Evolutionary conservation across 1,140 invertebrate species (phyloP), one percentile per base, ranked within the genome.

Genomic region (Pogonomyrmex californicus): DNA sequence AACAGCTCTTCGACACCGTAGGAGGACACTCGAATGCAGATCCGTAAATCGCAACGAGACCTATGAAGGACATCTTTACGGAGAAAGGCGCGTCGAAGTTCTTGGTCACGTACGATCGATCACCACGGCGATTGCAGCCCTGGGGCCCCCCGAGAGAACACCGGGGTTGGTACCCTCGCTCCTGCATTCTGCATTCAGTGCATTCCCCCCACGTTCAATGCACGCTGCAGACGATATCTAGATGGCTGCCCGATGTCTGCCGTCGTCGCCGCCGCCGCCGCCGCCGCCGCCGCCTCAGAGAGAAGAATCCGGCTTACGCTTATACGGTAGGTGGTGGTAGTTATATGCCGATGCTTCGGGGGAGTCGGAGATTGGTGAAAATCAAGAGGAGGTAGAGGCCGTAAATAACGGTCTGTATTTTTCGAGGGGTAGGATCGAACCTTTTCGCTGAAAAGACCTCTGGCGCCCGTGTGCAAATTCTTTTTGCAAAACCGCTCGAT

Each of bases 201-300:
- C 92, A 93, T 94, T 93, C 91, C 91, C 87, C 91, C 85, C 78
- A 91, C 93, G 93, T 93, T 93, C 93, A 93, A 93, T 86, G 93
- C 82, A 91, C 92, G 86, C 81, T 85, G 62, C 54, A 87, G 82
- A 91, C 85, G 91, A 91, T 93, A 91, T 93, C 93, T 91, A 93
- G 90, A 93, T 93, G 90, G 90, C 88, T 93, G 90, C 87, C 78
- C 83, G 79, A 88, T 89, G 91, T 93, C 91, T 92, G 87, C 87
- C 86, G 83, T 49, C 86, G 68, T 79, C 56, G 76, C 60, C 38
- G 44, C 76, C 51, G 62, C 60, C 76, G 14, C 36, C 51, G 66
- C 14, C 49, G 82, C 51, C 71, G 56, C 81, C 65, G 75, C 38
- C 41, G 58, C 33, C 33, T 66, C 47, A 66, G 56, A 82, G 47